Evolutionary conservation across 30 jellyfish, hydroid and myxozoan genomes (phyloP), one percentile per base, ranked within the genome.

Genomic region (Clytia hemisphaerica): DNA sequence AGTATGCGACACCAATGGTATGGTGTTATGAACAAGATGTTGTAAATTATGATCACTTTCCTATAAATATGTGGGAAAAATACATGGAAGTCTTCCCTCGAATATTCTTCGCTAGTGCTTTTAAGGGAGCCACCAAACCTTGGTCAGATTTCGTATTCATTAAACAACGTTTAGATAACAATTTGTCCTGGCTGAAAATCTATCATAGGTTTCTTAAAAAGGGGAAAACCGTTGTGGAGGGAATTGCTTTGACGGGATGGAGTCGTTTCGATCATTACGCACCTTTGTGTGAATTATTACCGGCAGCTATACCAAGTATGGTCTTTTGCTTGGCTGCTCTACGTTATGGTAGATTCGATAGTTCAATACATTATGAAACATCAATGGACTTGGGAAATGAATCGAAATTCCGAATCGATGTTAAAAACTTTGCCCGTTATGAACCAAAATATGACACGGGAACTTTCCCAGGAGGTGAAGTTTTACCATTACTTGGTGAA

Each of bases 161-260:
- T 3, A 38, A 71, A 45, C 88, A 78, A 7, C 97, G 73, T 50
- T 37, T 79, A 14, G 35, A 61, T 10, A 88, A 88, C 58, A 89
- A 88, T 36, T 14, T 74, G 4, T 79, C 94, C 24, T 88, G 97
- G 97, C 19, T 85, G 59, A 78, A 64, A 51, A 60, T 85, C 26
- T 40, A 63, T 12, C 25, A 82, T 66, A 54, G 49, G 32, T 58
- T 79, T 25, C 71, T 76, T 37, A 55, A 59, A 65, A 53, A 57
- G 6, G 27, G 76, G 6, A n/a, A n/a, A n/a, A 35, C 60, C 26
- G 75, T 65, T 30, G 83, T 85, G 18, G 40, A 58, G 28, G 97
- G 97, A 19, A 61, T 88, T 2, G 94, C 94, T 21, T 49, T 88
- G 31, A 88, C 97, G 5, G 97, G 97, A 6, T 88, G 97, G 97